Conservation (phyloP, 2,888 invertebrate species). For the Melanostoma scalare region DNA sequence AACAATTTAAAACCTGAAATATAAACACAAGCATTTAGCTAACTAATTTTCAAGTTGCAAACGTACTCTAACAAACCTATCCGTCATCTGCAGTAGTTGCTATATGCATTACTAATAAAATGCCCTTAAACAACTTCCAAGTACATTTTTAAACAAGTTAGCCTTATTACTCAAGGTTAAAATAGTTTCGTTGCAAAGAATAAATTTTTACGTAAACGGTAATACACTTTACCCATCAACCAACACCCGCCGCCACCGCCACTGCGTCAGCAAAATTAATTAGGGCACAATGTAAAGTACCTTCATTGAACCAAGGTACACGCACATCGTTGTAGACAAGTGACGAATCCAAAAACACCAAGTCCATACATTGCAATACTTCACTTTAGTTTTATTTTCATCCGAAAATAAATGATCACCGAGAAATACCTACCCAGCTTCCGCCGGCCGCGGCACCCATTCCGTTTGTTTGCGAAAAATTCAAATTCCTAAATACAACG, state of each 20-base stretch:
- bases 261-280: slow-evolving; percentile 33
- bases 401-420: slow-evolving; percentile 59
- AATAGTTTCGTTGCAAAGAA: no score
- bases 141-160: no score
- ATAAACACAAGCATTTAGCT: no score
- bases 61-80: no score
- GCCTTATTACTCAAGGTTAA: no score
- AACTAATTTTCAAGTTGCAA: no score
- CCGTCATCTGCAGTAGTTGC: no score
- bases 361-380: slow-evolving; percentile 42
- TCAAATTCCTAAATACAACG: slow-evolving; percentile 53
- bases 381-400: slow-evolving; percentile 46
- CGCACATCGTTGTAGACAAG: slow-evolving; percentile 54
- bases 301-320: slow-evolving; percentile 43
- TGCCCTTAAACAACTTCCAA: no score
- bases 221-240: no score
- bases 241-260: slow-evolving; percentile 34
- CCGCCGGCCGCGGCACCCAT: slow-evolving; percentile 39
- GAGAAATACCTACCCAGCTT: slow-evolving; percentile 12
- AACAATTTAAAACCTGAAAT: no score
- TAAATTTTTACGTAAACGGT: background rate
- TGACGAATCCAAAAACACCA: slow-evolving; percentile 59
- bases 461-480: slow-evolving; percentile 25
- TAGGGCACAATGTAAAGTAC: slow-evolving; percentile 57
- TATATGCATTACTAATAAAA: no score